phyloP scores from a whole-genome alignment of 2,888 invertebrate genomes.

The Perizoma flavofasciatum region DNA sequence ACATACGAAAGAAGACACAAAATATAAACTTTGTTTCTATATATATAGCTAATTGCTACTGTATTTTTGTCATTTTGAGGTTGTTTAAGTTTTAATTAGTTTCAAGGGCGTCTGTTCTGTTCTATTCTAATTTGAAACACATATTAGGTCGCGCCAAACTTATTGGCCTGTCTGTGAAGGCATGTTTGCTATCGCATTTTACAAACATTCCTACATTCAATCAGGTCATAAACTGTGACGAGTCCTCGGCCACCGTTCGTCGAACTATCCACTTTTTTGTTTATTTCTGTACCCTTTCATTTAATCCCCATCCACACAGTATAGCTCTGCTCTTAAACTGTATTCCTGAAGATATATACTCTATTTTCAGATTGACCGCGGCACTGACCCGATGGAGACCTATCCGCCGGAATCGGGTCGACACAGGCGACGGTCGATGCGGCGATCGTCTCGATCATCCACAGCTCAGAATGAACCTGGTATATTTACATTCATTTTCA shows the following conservation, averaged over 20 bases:
- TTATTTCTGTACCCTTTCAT: constrained; percentile 14
- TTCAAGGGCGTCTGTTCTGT: neutral
- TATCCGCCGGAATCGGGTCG: constrained; percentile 50
- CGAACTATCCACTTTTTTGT: constrained; percentile 19
- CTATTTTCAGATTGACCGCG: constrained; percentile 84
- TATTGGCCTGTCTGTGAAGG: neutral
- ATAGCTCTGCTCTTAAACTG: neutral
- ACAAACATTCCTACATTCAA: neutral
- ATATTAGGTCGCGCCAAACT: constrained; percentile 7
- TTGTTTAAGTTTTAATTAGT: too few species aligned
- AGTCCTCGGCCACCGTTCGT: constrained; percentile 14
- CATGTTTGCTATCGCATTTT: neutral
- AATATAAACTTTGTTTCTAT: neutral
- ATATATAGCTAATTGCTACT: too few species aligned
- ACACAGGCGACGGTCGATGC: constrained; percentile 26
- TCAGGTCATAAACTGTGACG: constrained; percentile 4
- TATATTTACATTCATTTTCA: constrained; percentile 39
- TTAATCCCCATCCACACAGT: constrained; percentile 11
- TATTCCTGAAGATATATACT: constrained; percentile 3
- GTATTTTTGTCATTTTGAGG: too few species aligned
- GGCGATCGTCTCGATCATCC: constrained; percentile 37
- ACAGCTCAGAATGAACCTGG: constrained; percentile 45
- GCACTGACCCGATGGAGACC: constrained; percentile 88
- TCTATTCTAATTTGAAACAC: constrained; percentile 3
- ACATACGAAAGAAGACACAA: neutral